phyloP scores from a whole-genome alignment of 2,888 invertebrate genomes.

The Orchesella flavescens region DNA sequence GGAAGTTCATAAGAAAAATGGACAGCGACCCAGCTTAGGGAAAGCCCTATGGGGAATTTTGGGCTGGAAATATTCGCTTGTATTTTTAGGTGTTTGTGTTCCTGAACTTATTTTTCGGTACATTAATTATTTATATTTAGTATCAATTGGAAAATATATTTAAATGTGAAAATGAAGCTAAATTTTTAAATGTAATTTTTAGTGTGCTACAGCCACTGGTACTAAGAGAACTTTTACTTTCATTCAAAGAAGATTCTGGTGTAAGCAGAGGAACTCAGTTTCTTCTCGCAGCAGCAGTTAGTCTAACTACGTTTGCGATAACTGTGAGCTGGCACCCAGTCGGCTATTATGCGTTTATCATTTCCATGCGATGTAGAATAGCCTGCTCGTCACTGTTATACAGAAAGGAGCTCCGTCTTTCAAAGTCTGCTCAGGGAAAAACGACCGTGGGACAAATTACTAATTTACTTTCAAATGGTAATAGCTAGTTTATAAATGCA shows the following conservation, averaged over 20 bases:
- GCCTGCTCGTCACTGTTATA: slow-evolving; percentile 89
- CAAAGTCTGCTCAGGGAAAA: slow-evolving; percentile 85
- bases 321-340: slow-evolving; percentile 89
- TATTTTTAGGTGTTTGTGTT: slow-evolving; percentile 34
- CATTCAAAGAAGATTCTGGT: slow-evolving; percentile 32
- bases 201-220: slow-evolving; percentile 48
- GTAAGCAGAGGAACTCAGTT: slow-evolving; percentile 79
- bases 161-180: no score
- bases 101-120: slow-evolving; percentile 58
- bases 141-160: no score
- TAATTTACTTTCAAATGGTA: slow-evolving; percentile 93
- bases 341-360: slow-evolving; percentile 82
- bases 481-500: no score
- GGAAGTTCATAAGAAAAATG: slow-evolving; percentile 25
- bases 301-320: slow-evolving; percentile 82
- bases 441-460: slow-evolving; percentile 94
- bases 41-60: slow-evolving; percentile 48
- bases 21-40: slow-evolving; percentile 43
- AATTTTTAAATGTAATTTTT: not conserved
- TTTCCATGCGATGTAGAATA: slow-evolving; percentile 86
- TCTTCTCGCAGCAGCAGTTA: slow-evolving; percentile 83
- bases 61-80: slow-evolving; percentile 36
- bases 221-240: slow-evolving; percentile 46
- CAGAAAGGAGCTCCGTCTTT: slow-evolving; percentile 81
- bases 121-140: no score